Evolutionary conservation across 2,797 vertebrate genomes (phyloP).

Genomic region (Arctocebus calabarensis): DNA sequence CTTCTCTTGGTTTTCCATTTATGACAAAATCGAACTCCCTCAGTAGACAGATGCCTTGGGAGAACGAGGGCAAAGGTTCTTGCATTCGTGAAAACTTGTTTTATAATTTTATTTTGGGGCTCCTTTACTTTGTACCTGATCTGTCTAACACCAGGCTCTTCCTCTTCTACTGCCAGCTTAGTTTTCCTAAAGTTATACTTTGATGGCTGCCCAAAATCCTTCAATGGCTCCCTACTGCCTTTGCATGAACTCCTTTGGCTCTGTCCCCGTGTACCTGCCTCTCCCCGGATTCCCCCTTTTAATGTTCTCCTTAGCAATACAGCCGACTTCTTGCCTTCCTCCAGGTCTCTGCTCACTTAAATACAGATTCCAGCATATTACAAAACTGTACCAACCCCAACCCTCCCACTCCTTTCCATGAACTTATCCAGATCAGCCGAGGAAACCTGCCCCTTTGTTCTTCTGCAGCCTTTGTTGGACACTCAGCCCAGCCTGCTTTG

Average conservation of each 20-base stretch:
- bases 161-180: not conserved
- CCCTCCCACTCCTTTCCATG: not conserved
- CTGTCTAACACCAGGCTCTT: not conserved
- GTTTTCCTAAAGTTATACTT: not conserved
- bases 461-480: not conserved
- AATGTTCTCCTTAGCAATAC: not conserved
- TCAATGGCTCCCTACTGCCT: not conserved
- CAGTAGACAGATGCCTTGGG: not conserved
- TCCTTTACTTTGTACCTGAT: not conserved
- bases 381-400: not conserved
- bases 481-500: not conserved
- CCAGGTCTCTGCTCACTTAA: not conserved
- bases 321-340: not conserved
- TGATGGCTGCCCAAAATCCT: not conserved
- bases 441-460: not conserved
- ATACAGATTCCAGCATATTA: not conserved
- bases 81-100: not conserved
- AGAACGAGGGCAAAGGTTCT: not conserved
- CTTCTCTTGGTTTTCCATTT: not conserved
- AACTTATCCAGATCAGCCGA: not conserved
- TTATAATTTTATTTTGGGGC: not conserved
- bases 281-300: not conserved
- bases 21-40: no score
- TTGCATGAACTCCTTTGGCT: not conserved
- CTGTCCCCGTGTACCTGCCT: not conserved